A percentile compares a stretch with the other conserved stretches of the same genome.
Conservation (phyloP, 2,888 invertebrate species). For the Vesta saturnalis region DNA sequence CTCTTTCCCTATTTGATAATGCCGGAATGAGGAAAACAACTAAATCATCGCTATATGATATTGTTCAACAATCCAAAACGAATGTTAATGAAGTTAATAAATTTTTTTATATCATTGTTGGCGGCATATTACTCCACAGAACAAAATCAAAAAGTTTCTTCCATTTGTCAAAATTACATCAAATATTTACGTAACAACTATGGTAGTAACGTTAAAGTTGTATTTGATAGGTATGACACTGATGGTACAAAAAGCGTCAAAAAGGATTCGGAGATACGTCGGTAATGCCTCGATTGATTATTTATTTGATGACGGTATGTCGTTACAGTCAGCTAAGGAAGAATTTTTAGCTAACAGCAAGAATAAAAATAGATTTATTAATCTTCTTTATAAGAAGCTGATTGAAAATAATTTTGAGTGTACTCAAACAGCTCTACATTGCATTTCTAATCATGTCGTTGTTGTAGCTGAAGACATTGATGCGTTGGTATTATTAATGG, state of each 20-base stretch:
- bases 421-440: background rate
- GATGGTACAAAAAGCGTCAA: background rate
- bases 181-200: background rate
- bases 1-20: constrained; percentile 33
- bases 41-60: constrained; percentile 27
- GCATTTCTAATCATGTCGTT: background rate
- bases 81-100: no score
- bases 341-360: background rate
- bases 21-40: constrained; percentile 27
- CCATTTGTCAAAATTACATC: background rate
- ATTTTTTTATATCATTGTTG: no score
- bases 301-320: background rate
- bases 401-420: background rate
- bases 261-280: background rate
- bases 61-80: background rate
- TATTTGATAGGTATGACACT: background rate
- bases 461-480: background rate
- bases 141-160: background rate
- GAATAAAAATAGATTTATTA: background rate
- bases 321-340: background rate
- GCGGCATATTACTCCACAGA: background rate
- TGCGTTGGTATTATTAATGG: background rate
- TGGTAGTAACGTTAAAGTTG: background rate
- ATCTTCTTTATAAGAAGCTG: background rate
- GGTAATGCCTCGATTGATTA: background rate